These are phyloP conservation scores for Enteromius anoplus DNA, from an alignment of 2,797 vertebrate species.

Conservation along the genomic window DNA sequence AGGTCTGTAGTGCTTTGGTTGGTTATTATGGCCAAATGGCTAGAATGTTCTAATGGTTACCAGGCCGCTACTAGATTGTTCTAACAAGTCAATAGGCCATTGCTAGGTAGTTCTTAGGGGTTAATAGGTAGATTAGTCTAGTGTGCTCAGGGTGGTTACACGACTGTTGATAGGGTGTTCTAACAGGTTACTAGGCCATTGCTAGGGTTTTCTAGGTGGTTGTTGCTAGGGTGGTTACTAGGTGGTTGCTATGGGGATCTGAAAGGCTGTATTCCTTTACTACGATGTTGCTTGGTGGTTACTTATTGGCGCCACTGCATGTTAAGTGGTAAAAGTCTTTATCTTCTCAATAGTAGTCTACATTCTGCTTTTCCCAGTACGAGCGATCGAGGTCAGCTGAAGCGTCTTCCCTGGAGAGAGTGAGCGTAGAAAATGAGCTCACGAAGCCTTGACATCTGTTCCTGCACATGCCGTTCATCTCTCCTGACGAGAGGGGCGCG, in stretches of 20 bases:
- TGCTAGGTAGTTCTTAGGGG: not conserved
- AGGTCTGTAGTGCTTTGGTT: not conserved
- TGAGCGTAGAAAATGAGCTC: slow-evolving; percentile 22
- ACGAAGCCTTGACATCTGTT: slow-evolving; percentile 52
- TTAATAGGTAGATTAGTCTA: not conserved
- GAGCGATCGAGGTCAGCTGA: not conserved
- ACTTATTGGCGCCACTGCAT: not conserved
- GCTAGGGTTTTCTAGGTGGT: not conserved
- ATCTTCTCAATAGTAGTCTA: not conserved
- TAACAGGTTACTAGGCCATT: not conserved
- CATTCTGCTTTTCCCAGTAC: not conserved
- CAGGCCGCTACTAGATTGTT: not conserved
- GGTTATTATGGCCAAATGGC: not conserved
- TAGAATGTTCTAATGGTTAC: not conserved
- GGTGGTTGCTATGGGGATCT: not conserved
- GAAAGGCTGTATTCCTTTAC: not conserved
- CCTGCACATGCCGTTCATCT: slow-evolving; percentile 28
- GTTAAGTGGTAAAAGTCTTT: not conserved
- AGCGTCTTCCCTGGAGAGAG: not conserved
- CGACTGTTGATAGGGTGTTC: not conserved
- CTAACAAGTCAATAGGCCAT: too few relatives aligned
- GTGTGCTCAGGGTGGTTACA: not conserved
- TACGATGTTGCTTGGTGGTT: not conserved
- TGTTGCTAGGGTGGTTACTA: not conserved
- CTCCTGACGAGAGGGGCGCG: slow-evolving; percentile 26